Conservation (phyloP, 2,113 vertebrate species). For the Tapirus terrestris region DNA sequence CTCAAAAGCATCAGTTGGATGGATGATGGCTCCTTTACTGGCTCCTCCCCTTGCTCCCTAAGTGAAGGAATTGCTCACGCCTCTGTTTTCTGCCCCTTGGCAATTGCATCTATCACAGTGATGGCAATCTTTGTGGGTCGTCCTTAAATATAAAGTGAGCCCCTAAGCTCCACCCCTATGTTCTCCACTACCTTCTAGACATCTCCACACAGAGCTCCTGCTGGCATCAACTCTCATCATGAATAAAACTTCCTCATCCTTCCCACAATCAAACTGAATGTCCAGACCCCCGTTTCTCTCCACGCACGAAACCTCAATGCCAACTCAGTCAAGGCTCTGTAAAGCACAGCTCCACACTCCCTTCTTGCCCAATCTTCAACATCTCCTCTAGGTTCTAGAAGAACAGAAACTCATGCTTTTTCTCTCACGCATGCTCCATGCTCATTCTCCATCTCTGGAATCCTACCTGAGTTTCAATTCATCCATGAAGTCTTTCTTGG, state of each 20-base stretch:
- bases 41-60: neutral
- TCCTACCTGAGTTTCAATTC: neutral
- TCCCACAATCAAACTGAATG: neutral
- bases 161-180: no score
- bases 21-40: rapidly evolving
- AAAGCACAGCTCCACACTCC: neutral
- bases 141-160: neutral
- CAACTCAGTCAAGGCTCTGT: neutral
- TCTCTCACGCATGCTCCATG: rapidly evolving
- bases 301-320: neutral
- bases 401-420: neutral
- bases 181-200: neutral
- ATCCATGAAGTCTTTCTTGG: neutral
- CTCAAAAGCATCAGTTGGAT: neutral
- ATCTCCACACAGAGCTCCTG: neutral
- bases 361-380: neutral
- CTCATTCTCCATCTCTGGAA: neutral
- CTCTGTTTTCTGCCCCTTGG: no score
- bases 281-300: neutral
- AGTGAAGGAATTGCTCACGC: neutral
- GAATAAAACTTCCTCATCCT: neutral
- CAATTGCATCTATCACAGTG: neutral
- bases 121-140: rapidly evolving
- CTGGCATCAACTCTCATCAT: neutral
- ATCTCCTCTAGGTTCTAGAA: neutral